Conservation (phyloP, 2,113 vertebrate species). For the Dromaius novaehollandiae region DNA sequence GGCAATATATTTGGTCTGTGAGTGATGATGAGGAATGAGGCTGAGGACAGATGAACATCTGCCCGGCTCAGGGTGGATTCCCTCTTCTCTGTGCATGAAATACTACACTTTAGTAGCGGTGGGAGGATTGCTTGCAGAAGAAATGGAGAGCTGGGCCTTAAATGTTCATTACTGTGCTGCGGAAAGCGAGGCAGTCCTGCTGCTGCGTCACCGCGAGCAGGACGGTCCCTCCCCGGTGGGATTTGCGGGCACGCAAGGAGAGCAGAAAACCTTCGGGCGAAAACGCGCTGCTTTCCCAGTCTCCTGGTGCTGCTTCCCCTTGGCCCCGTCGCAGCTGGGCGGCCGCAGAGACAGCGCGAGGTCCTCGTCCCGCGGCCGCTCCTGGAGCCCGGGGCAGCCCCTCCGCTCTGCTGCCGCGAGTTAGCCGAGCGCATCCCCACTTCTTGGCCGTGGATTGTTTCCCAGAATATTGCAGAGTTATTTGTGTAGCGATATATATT, state of each 20-base stretch:
- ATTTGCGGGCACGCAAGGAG: neutral
- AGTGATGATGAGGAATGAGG: neutral
- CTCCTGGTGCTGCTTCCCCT: slow-evolving; percentile 12
- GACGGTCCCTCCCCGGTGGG: neutral
- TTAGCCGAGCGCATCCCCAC: neutral
- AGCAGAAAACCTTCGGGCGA: neutral
- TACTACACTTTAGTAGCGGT: neutral
- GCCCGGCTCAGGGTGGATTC: neutral
- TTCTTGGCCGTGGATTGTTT: slow-evolving; percentile 6
- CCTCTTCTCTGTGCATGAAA: neutral
- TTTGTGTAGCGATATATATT: slow-evolving; percentile 20
- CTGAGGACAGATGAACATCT: neutral
- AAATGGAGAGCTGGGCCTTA: neutral
- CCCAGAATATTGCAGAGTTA: neutral
- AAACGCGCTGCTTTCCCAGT: neutral
- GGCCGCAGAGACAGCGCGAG: neutral
- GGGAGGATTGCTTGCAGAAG: neutral
- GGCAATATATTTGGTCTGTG: neutral
- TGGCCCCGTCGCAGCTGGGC: neutral
- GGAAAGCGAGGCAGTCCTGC: neutral
- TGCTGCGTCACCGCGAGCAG: neutral
- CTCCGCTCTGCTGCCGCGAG: neutral
- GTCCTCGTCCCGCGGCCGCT: neutral
- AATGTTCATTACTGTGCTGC: neutral
- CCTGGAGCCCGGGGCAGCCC: neutral